Base-by-base conservation (phyloP, 1,140 invertebrate species). In the Babylonia areolata region DNA sequence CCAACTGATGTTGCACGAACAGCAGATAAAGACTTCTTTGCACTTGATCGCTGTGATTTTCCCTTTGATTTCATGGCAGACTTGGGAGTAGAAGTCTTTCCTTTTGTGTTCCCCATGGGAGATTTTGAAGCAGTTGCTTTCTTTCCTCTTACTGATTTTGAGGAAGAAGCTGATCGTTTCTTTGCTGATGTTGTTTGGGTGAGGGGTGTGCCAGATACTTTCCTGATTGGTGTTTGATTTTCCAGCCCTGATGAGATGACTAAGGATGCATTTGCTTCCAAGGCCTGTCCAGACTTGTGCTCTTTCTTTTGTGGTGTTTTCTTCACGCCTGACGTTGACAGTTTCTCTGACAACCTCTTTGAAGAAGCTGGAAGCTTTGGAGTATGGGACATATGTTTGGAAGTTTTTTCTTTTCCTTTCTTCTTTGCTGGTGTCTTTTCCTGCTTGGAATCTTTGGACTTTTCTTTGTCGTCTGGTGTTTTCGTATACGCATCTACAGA, bases 391-490 rank as follows among this genome's bases (percentile, higher is more conserved):
- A 23, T n/a, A 64, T 12, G 58, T 11, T 12, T 64, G 28, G 0
- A 5, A n/a, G 58, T 23, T 23, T 23, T 64, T 23, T 6, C 28
- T 5, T 64, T 12, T 64, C 28, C 23, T 23, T 64, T 23, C 28
- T 23, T n/a, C 58, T 64, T 64, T 12, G 28, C 28, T 12, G 46
- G 46, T 51, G 46, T 51, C 9, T 9, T 51, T 17, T 51, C 17
- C 17, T 0, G 46, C 46, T 51, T 51, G 9, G 17, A 51, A 0
- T 64, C 28, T 23, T 64, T 64, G 17, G 58, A 28, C 58, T 64
- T 64, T 64, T 64, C 58, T 64, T 64, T 64, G 58, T 64, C 58
- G 71, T 28, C 35, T 73, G 71, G 71, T 35, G 71, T 73, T 73
- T 73, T 9, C 71, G 33, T 20, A 37, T 69, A 12, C 58, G 28